Base-by-base conservation (phyloP, 2,113 vertebrate species). In the Charadrius vociferus region DNA sequence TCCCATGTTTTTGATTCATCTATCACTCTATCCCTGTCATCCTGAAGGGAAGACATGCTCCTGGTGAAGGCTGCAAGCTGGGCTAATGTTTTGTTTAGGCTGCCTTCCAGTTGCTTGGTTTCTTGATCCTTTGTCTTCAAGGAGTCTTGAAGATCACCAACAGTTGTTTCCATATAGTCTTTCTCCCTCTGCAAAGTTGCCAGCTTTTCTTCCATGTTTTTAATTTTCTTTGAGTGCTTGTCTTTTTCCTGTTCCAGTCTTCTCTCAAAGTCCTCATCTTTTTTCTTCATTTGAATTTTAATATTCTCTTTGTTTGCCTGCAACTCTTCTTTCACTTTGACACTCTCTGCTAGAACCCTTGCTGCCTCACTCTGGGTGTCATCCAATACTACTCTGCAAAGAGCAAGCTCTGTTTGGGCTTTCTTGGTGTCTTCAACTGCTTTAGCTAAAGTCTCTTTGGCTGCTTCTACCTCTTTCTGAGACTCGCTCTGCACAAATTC, bases 41-140 rank as follows among this genome's bases (percentile, higher is more conserved):
- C 98, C 90, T 99, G 99, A 93, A 99, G 98, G 18, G 99, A 99
- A 27, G 99, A 99, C 99, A 99, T 99, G 97, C 99, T 99, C 74
- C 98, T 98, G 1, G 98, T 99, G 97, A 99, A 99, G 86, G 99
- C 99, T 4, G 99, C 99, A 39, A 99, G 98, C 85, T 99, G 98
- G 52, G 99, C 99, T 77, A 99, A 95, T 5, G 99, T 99, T 96
- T 98, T 98, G 23, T 99, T 99, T 49, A 99, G 97, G 47, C 91
- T 99, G 32, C 98, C 97, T 92, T 99, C 98, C 89, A 98, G 87
- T 75, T 99, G 97, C 88, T 98, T 98, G 23, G 98, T 96, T 66
- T 98, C 98, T 47, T 93, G 96, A 91, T 99, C 98, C 20, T 99
- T 98, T 23, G 55, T 94, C 58, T 97, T 97, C 50, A 99, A 94